Evolutionary conservation across 2,888 invertebrate genomes (phyloP).

Genomic region (Cheilosia scutellata): DNA sequence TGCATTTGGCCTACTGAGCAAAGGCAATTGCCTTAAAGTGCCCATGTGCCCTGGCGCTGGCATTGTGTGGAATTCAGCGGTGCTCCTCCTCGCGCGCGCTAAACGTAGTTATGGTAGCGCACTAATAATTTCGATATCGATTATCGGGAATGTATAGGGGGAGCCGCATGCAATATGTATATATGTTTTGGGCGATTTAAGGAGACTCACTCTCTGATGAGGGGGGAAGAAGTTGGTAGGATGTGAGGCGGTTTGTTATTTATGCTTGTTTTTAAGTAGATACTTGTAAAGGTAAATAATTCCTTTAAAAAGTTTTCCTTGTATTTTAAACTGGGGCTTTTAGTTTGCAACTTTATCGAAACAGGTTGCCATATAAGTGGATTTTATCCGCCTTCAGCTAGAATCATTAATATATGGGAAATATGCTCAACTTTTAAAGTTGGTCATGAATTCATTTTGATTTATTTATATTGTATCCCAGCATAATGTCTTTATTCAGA

Average conservation of each 20-base stretch:
- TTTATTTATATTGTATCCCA: too few relatives aligned
- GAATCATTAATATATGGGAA: too few relatives aligned
- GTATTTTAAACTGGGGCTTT: not conserved
- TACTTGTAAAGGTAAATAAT: conserved; percentile 31
- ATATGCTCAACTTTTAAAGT: too few relatives aligned
- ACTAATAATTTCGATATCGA: conserved; percentile 73
- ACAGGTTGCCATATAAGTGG: conserved; percentile 2
- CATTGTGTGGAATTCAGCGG: conserved; percentile 29
- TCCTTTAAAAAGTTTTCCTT: conserved; percentile 6
- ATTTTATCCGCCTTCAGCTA: not conserved
- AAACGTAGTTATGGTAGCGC: conserved; percentile 72
- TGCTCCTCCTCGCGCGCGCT: conserved; percentile 14
- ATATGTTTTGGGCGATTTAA: not conserved
- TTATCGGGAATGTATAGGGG: conserved; percentile 64
- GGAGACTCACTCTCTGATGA: not conserved
- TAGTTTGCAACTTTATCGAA: conserved; percentile 9
- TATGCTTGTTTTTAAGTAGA: conserved; percentile 50
- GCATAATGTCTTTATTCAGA: too few relatives aligned
- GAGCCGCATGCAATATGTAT: conserved; percentile 26
- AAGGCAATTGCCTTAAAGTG: conserved; percentile 65
- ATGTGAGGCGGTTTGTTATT: conserved; percentile 52
- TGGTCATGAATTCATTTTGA: too few relatives aligned
- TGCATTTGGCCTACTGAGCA: conserved; percentile 68
- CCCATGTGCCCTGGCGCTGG: conserved; percentile 63
- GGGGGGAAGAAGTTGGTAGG: conserved; percentile 9